Evolutionary conservation across 2,113 vertebrate species (phyloP), one percentile per base, ranked within the genome.

Genomic region (Ciconia stormi): DNA sequence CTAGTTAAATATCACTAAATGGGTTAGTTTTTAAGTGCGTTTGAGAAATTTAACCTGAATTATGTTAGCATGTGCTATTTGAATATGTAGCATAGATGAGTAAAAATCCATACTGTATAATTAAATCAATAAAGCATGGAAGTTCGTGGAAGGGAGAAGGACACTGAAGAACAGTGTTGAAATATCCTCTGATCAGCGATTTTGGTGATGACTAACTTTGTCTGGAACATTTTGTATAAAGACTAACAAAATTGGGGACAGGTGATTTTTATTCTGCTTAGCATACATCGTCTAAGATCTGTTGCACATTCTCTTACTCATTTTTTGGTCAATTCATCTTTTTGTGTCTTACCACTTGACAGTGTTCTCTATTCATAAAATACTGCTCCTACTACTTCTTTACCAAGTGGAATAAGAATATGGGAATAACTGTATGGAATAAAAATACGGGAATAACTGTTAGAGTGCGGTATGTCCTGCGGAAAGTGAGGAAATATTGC

Each of bases 261-360:
- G 15, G 4, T 76, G 25, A 47, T 58, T 96, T 79, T 91, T 32
- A 63, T 79, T 70, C 83, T 87, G 18, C 22, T 95, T 73, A 65
- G 15, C 12, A 32, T 21, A 59, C 16, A 13, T 16, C 11, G 25
- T 20, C 38, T 72, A 82, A 63, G 77, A 67, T 86, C 36, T 61
- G 27, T 76, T 92, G 80, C 32, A 67, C 61, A 17, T 88, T 53
- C n/a, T 84, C 63, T 72, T 88, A 61, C 38, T 46, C 30, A 6
- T 83, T 77, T 18, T 69, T 95, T 44, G 62, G 20, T 67, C 55
- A 88, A 62, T 94, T 95, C 73, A 94, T 89, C 78, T 93, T 70
- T 25, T 59, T 16, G 5, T 56, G 27, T n/a, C 80, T 72, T 55
- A 50, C 19, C 8, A 4, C 40, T 38, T 38, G 25, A 21, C 25